Base-by-base conservation (phyloP, 2,888 invertebrate genomes). In the Nudaria mundana region DNA sequence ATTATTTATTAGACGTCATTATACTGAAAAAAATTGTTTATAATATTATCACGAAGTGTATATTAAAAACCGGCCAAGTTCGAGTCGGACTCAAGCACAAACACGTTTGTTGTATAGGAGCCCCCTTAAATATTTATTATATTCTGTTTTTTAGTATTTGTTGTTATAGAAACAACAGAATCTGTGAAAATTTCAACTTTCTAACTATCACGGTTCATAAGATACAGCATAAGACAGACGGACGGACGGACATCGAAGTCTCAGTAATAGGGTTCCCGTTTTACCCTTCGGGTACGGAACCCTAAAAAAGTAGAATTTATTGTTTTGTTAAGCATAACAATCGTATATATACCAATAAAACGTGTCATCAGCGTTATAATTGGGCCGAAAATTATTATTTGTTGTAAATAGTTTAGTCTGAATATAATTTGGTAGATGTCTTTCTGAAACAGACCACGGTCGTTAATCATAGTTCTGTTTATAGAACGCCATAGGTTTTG, bases 371-470 rank as follows among this genome's bases (percentile, higher is more conserved):
- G 51, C 52, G 65, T 69, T 84, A 86, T 88, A 87, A 87, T 87
- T 87, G 87, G 87, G 71, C 73, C 77, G 66, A 76, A 80, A 86
- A 83, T 85, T 85, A 87, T 87, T 82, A 84, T 84, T 77, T 87
- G 80, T 76, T 84, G 83, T 84, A 86, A 86, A 86, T 87, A 87
- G 87, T 86, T 85, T 84, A 81, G 73, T 76, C 76, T 74, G 70
- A 68, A 69, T 71, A 77, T 84, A 76, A 82, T 85, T 84, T 84
- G 81, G 82, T 80, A 71, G 45, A 64, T 77, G 81, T 80, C 78
- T 66, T 71, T 67, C 66, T 72, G 66, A 71, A 75, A 71, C 83
- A 79, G 76, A 73, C 79, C 66, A 58, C 75, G 74, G 65, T 60
- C 73, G 68, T 87, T 80, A 85, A 65, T 88, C 87, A 88, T 87